phyloP scores from a whole-genome alignment of 2,113 vertebrate species.

The Passer domesticus region DNA sequence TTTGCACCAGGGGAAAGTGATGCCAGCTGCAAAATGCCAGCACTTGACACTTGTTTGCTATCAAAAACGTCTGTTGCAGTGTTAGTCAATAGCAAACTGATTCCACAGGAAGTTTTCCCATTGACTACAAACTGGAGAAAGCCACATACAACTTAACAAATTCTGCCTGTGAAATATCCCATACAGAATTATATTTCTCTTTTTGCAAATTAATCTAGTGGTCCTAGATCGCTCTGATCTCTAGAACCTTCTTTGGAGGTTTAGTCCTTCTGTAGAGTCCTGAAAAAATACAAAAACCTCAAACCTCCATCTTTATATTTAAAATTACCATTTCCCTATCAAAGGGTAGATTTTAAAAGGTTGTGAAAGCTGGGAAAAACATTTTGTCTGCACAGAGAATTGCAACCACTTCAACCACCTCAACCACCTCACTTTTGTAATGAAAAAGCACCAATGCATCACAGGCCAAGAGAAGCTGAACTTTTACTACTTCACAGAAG shows the following conservation, averaged over 20 bases:
- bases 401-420: not conserved
- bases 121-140: not conserved
- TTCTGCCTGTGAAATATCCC: not conserved
- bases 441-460: not conserved
- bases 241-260: not conserved
- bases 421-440: not conserved
- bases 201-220: not conserved
- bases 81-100: not conserved
- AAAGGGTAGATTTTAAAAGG: not conserved
- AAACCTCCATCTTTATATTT: not conserved
- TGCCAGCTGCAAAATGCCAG: not conserved
- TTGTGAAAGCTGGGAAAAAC: not conserved
- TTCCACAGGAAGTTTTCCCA: not conserved
- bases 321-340: not conserved
- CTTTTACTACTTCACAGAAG: not conserved
- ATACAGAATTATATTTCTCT: not conserved
- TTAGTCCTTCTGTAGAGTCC: not conserved
- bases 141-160: not conserved
- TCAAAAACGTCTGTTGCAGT: not conserved
- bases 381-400: not conserved
- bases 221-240: not conserved
- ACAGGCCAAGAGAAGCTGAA: not conserved
- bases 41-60: not conserved
- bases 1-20: not conserved
- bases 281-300: not conserved